These are phyloP conservation scores for Hemicrepidius hirtus DNA, from an alignment of 2,888 invertebrate species.

Conservation along the genomic window DNA sequence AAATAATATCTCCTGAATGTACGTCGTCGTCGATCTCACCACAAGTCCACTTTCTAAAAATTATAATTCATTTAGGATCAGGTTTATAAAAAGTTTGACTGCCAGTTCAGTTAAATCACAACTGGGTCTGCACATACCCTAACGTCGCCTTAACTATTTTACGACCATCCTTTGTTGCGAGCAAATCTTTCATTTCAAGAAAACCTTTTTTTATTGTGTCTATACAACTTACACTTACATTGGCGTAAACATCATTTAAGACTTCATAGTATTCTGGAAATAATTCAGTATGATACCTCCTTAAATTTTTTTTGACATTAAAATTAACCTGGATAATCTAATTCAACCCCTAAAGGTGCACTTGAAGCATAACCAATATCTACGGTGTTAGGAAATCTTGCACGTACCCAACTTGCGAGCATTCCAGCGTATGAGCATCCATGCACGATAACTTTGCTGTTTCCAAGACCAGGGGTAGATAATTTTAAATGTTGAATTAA, in stretches of 20 bases:
- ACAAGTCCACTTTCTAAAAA: conserved; percentile 34
- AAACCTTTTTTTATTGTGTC: conserved; percentile 38
- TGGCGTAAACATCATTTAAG: conserved; percentile 41
- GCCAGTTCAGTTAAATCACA: conserved; percentile 2
- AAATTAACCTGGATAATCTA: conserved; percentile 75
- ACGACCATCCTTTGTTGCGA: conserved; percentile 34
- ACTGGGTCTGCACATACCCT: conserved; percentile 15
- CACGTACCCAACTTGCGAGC: conserved; percentile 77
- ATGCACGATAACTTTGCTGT: conserved; percentile 72
- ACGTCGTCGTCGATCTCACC: conserved; percentile 27
- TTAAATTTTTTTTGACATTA: too few relatives aligned
- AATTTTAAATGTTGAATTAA: conserved; percentile 67
- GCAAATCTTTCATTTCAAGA: conserved; percentile 9
- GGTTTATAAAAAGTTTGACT: too few relatives aligned
- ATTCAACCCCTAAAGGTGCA: conserved; percentile 75
- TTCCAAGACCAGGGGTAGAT: conserved; percentile 62
- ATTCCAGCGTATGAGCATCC: conserved; percentile 78
- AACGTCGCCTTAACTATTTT: conserved; percentile 27
- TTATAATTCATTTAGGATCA: not conserved
- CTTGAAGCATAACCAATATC: conserved; percentile 76
- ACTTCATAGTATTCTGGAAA: conserved; percentile 37
- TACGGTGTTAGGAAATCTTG: conserved; percentile 77
- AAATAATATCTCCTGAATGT: conserved; percentile 18
- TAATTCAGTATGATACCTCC: too few relatives aligned
- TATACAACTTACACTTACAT: conserved; percentile 35